Conservation (phyloP, 1,140 invertebrate genomes). For the Drosophila nigrodunni region DNA sequence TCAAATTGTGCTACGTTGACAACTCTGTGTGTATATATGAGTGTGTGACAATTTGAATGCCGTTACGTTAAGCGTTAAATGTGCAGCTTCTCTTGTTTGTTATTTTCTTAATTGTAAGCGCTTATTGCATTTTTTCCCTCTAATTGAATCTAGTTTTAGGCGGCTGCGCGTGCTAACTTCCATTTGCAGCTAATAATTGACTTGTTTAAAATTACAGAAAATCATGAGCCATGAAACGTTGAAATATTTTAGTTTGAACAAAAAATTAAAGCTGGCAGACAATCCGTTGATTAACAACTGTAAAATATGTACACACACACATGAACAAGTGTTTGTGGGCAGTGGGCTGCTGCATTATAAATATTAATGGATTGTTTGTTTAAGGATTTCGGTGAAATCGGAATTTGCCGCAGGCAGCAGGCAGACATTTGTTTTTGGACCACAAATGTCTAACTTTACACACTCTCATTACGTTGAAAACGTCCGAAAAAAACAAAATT, state of each 20-base stretch:
- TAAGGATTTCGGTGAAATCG: conserved; percentile 78
- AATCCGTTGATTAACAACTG: conserved; percentile 67
- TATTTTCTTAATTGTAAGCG: neutral
- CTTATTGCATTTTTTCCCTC: conserved; percentile 2
- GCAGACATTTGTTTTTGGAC: conserved; percentile 5
- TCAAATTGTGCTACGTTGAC: conserved; percentile 28
- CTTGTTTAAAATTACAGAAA: conserved; percentile 76
- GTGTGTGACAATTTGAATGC: conserved; percentile 3
- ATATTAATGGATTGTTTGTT: conserved; percentile 65
- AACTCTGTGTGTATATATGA: neutral
- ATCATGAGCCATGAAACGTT: conserved; percentile 68
- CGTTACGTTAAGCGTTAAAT: neutral
- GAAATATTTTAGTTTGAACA: conserved; percentile 20
- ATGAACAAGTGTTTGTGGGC: neutral
- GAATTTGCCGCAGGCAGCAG: conserved; percentile 29
- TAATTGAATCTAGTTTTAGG: conserved; percentile 11
- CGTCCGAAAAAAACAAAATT: conserved; percentile 65
- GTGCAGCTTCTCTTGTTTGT: neutral
- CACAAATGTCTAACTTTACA: conserved; percentile 29
- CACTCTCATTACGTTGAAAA: conserved; percentile 49
- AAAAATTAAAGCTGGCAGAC: conserved; percentile 12
- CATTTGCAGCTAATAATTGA: conserved; percentile 71
- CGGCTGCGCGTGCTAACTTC: conserved; percentile 52
- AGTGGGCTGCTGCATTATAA: conserved; percentile 42
- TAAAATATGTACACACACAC: conserved; percentile 40